Conservation (phyloP, 2,113 vertebrate species). For the Sminthopsis crassicaudata region DNA sequence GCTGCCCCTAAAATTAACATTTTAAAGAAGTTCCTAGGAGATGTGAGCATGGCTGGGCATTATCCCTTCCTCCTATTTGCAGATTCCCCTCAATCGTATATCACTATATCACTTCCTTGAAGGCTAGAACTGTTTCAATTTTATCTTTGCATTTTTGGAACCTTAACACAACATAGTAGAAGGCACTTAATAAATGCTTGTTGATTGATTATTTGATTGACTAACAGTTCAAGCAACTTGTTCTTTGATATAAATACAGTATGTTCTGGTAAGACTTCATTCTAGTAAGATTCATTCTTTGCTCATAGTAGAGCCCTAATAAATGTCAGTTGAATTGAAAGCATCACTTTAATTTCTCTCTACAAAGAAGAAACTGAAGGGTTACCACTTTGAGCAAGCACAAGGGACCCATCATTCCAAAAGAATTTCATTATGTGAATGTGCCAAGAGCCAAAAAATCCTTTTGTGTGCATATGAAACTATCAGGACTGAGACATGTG, state of each 20-base stretch:
- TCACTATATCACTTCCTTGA: neutral
- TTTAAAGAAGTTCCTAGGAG: no score
- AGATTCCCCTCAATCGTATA: neutral
- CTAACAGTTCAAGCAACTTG: neutral
- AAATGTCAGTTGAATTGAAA: neutral
- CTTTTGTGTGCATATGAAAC: constrained; percentile 26
- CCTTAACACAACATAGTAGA: neutral
- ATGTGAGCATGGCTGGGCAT: neutral
- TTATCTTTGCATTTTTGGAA: neutral
- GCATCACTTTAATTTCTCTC: neutral
- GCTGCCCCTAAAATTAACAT: no score
- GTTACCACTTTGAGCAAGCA: neutral
- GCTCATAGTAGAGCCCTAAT: neutral
- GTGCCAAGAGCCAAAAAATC: constrained; percentile 9
- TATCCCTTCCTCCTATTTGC: neutral
- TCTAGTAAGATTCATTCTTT: neutral
- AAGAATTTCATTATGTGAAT: constrained; percentile 38
- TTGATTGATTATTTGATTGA: neutral
- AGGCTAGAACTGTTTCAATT: neutral
- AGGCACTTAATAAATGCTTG: neutral
- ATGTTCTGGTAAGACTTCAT: neutral
- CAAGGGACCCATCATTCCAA: constrained; percentile 1
- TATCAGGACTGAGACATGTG: constrained; percentile 22
- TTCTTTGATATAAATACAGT: neutral
- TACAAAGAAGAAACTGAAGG: neutral